Evolutionary conservation across 2,888 invertebrate species (phyloP).

Genomic region (Meandrusa payeni): DNA sequence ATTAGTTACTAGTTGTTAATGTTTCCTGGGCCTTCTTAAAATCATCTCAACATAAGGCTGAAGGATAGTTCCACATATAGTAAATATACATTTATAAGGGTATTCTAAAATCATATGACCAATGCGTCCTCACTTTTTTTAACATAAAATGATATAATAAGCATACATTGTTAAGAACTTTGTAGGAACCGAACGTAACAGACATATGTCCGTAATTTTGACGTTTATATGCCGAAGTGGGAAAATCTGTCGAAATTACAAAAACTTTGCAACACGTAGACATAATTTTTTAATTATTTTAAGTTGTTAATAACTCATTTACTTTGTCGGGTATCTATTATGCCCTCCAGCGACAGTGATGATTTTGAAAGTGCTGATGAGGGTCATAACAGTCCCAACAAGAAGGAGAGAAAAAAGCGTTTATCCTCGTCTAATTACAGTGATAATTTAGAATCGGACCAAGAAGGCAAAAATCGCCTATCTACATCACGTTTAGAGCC

Average conservation of each 20-base stretch:
- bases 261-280: constrained; percentile 33
- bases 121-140: not conserved
- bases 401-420: constrained; percentile 58
- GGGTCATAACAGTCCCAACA: constrained; percentile 65
- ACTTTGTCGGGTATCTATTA: constrained; percentile 37
- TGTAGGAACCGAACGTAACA: not conserved
- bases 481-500: constrained; percentile 22
- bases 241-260: constrained; percentile 15
- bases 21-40: too few species aligned
- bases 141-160: not conserved
- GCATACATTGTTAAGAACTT: not conserved
- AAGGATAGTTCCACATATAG: too few species aligned
- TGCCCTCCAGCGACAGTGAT: constrained; percentile 88
- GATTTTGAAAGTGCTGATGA: constrained; percentile 90
- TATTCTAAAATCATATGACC: too few species aligned
- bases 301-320: constrained; percentile 1
- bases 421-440: constrained; percentile 67
- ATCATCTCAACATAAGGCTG: too few species aligned
- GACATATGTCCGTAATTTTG: constrained; percentile 3
- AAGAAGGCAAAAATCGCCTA: constrained; percentile 35
- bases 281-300: constrained; percentile 11
- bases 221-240: constrained; percentile 19
- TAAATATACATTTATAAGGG: too few species aligned
- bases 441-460: constrained; percentile 55
- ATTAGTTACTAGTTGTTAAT: too few species aligned